Evolutionary conservation across 2,888 invertebrate genomes (phyloP), one percentile per base, ranked within the genome.

Genomic region (Poecilobothrus nobilitatus): DNA sequence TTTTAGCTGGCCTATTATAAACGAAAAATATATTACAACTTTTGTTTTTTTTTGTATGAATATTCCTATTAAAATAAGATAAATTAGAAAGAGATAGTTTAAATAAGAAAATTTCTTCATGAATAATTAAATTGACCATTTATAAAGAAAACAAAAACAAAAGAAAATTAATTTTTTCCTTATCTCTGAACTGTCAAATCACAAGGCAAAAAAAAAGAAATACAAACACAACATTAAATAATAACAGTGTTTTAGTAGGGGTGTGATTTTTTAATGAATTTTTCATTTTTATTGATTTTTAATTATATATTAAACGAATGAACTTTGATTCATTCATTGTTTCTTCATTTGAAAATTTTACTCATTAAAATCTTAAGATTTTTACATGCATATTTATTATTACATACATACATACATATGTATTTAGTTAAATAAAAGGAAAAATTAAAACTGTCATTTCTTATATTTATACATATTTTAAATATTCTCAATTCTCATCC

Each of bases 91-190:
- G 18, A 53, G 18, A 53, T n/a, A 18, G 37, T 37, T 10, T 37
- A 4, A n/a, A n/a, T 27, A 27, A 37, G 37, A 53, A 53, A 53
- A 53, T 53, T 53, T 53, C n/a, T 53, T 53, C n/a, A 53, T 53
- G 53, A 53, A 53, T 53, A 53, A 53, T 53, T 53, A 53, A 53
- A n/a, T 53, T 53, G 53, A 53, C 53, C 53, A 53, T 53, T 53
- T 53, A 15, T 10, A 18, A 53, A 53, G 53, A 15, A 53, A 37
- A n/a, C 1, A 37, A 53, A 41, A 41, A 18, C 53, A 53, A n/a
- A 53, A n/a, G 5, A 53, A 53, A 53, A 53, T 18, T 53, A 53
- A 53, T 53, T 18, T n/a, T 53, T n/a, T n/a, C n/a, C 53, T 53
- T 53, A 53, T 53, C 53, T 53, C 7, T 9, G 18, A 53, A 15